phyloP scores from a whole-genome alignment of 2,888 invertebrate species.

The Schizaphis graminum region DNA sequence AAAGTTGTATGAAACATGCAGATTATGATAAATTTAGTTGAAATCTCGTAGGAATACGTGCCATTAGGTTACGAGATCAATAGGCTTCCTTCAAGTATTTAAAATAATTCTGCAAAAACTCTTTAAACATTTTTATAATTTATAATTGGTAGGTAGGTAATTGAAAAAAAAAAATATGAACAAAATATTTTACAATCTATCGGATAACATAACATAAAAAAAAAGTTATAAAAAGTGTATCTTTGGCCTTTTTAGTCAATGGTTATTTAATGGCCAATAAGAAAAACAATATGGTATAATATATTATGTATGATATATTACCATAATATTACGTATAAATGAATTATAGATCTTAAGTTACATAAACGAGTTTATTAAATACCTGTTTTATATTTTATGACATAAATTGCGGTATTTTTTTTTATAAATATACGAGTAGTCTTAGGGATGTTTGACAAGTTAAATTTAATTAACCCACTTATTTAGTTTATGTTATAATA shows the following conservation, averaged over 20 bases:
- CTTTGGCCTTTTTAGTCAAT: neutral
- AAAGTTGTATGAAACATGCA: neutral
- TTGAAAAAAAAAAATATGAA: neutral
- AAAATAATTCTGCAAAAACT: neutral
- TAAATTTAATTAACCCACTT: neutral
- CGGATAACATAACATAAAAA: neutral
- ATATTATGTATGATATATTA: neutral
- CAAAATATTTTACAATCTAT: neutral
- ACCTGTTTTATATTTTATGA: neutral
- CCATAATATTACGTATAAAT: neutral
- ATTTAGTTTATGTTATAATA: neutral
- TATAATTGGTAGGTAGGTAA: neutral
- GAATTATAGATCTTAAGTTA: neutral
- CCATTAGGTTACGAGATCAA: neutral
- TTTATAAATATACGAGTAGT: neutral
- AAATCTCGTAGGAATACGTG: neutral
- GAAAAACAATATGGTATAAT: neutral
- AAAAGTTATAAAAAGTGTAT: neutral
- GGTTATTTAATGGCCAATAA: neutral
- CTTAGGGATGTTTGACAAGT: neutral
- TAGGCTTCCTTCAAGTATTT: neutral
- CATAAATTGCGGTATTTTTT: neutral
- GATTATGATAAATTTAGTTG: neutral
- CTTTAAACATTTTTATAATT: neutral
- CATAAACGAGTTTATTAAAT: slow-evolving; percentile 7